Percentiles rank a stretch among this genome's conserved stretches.
Evolutionary conservation across 2,113 vertebrate genomes (phyloP).

Genomic region (human): GRCh38 chr5:158536001-158536500

Average conservation of each 20-base stretch:
- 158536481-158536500: neutral
- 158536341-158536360: neutral
- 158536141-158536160: neutral
- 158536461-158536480: neutral
- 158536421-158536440: neutral
- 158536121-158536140: neutral
- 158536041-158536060: neutral
- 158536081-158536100: neutral
- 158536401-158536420: neutral
- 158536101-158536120: slow-evolving; percentile 18
- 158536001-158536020: neutral
- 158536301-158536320: neutral
- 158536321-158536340: neutral
- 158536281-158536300: neutral
- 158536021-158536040: neutral
- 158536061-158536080: neutral
- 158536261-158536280: neutral
- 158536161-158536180: neutral
- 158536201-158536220: neutral
- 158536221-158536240: neutral
- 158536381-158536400: neutral
- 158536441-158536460: neutral
- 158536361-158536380: neutral
- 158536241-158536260: neutral
- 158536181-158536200: neutral